A percentile compares a stretch with the other conserved stretches of the same genome.
Evolutionary conservation across 2,797 vertebrate genomes (phyloP).

Genomic region (Loris lydekkerianus): DNA sequence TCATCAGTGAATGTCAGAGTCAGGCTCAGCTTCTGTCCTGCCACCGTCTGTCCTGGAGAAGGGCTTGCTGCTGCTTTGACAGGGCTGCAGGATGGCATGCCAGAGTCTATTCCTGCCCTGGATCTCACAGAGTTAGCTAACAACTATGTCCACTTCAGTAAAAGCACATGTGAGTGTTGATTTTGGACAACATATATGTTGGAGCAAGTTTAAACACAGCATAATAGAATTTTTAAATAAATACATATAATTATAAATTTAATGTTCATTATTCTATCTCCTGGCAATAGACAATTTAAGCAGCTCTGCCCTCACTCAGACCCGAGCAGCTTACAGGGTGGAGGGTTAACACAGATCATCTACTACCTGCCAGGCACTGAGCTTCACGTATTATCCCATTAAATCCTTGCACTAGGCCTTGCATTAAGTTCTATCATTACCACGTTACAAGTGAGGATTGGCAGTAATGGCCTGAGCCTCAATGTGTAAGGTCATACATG

Average conservation of each 20-base stretch:
- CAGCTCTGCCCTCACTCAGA: not conserved
- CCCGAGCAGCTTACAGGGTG: not conserved
- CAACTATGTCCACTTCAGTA: not conserved
- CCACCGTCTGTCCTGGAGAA: not conserved
- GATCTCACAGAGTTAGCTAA: conserved; percentile 6
- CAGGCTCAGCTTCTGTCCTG: not conserved
- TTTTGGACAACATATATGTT: not conserved
- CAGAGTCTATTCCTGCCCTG: not conserved
- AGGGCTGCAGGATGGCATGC: not conserved
- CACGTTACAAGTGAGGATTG: not conserved
- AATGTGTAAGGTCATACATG: not conserved
- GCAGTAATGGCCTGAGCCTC: not conserved
- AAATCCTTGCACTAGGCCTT: not conserved
- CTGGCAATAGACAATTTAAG: not conserved
- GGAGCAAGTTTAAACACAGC: not conserved
- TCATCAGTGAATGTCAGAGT: conserved; percentile 52
- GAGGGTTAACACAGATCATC: not conserved
- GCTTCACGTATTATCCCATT: not conserved
- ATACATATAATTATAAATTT: not conserved
- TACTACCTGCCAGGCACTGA: not conserved
- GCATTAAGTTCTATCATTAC: not conserved
- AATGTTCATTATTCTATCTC: conserved; percentile 9
- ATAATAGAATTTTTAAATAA: not conserved
- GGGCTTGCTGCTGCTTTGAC: conserved; percentile 20
- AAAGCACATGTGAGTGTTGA: conserved; percentile 12